Evolutionary conservation across 2,888 invertebrate species (phyloP).

Genomic region (Perizoma flavofasciatum): DNA sequence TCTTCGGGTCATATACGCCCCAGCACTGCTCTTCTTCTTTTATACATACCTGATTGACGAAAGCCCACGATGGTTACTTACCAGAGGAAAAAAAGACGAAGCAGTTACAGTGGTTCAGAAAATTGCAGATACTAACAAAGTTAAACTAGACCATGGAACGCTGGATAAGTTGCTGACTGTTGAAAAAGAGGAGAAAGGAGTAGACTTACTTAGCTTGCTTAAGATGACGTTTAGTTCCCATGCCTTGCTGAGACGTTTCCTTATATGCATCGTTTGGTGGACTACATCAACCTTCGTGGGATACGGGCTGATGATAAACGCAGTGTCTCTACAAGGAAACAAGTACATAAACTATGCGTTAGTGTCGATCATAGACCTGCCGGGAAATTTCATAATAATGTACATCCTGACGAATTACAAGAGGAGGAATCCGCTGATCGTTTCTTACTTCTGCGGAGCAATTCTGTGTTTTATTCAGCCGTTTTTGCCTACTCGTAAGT

Average conservation of each 20-base stretch:
- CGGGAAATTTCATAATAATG: constrained; percentile 81
- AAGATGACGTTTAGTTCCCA: constrained; percentile 63
- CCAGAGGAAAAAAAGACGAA: constrained; percentile 86
- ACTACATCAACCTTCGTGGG: constrained; percentile 89
- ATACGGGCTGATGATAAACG: constrained; percentile 90
- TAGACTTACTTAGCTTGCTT: constrained; percentile 50
- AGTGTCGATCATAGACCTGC: constrained; percentile 82
- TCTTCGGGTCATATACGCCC: constrained; percentile 86
- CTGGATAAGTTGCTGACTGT: constrained; percentile 47
- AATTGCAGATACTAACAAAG: constrained; percentile 80
- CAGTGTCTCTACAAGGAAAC: constrained; percentile 89
- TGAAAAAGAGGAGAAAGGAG: constrained; percentile 48
- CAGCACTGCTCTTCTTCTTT: constrained; percentile 86
- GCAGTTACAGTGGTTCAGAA: constrained; percentile 85
- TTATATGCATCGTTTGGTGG: constrained; percentile 73
- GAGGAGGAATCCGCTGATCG: constrained; percentile 81
- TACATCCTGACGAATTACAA: constrained; percentile 81
- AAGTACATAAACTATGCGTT: constrained; percentile 90
- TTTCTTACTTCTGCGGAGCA: constrained; percentile 82
- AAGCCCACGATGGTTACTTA: constrained; percentile 92
- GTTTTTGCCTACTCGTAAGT: constrained; percentile 82
- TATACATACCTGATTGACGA: constrained; percentile 88
- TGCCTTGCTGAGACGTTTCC: constrained; percentile 59
- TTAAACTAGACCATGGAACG: constrained; percentile 53
- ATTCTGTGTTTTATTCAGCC: constrained; percentile 84